Evolutionary conservation across 2,888 invertebrate genomes (phyloP).

Genomic region (Sarcophaga rosellei): DNA sequence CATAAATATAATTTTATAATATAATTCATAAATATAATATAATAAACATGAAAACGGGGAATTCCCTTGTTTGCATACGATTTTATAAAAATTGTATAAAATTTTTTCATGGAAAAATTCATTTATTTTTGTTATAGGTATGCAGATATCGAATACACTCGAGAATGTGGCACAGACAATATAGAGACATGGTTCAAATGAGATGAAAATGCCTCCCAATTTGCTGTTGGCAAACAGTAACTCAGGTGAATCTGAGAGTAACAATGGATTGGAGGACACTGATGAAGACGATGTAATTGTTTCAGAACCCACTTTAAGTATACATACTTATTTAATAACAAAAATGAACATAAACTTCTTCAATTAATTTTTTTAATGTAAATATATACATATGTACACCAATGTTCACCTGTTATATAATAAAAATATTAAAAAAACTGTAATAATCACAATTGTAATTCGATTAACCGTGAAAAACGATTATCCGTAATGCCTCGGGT

Average conservation of each 20-base stretch:
- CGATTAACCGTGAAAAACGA: no score
- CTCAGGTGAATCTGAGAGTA: no score
- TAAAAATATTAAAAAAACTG: not conserved
- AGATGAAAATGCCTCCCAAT: not conserved
- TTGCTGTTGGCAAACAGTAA: not conserved
- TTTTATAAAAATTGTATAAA: conserved; percentile 7
- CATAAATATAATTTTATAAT: no score
- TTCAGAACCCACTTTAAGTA: not conserved
- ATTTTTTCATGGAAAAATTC: conserved; percentile 8
- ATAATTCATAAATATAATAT: no score
- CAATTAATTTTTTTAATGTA: not conserved
- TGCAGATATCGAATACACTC: conserved; percentile 12
- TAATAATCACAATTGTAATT: not conserved
- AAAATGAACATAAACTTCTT: no score
- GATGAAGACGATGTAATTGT: not conserved
- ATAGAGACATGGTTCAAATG: not conserved
- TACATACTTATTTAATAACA: not conserved
- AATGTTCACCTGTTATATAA: not conserved
- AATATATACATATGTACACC: not conserved
- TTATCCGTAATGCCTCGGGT: no score
- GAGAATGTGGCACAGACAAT: conserved; percentile 6
- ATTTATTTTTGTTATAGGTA: conserved; percentile 13
- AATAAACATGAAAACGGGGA: no score
- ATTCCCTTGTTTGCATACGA: no score
- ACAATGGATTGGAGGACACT: not conserved